phyloP scores from a whole-genome alignment of 2,888 invertebrate genomes.

The Apamea epomidion region DNA sequence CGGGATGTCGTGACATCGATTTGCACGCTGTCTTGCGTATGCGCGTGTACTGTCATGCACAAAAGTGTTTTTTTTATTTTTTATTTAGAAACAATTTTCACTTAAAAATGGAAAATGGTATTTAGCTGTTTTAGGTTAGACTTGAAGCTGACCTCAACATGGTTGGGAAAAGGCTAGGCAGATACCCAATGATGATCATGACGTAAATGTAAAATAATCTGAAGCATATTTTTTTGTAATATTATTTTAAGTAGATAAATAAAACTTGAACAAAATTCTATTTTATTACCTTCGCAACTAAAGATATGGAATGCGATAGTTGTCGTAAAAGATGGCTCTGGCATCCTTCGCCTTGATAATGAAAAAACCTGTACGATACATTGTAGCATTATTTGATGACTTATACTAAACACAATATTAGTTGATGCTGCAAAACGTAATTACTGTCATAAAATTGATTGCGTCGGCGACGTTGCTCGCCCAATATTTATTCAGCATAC shows the following conservation, averaged over 20 bases:
- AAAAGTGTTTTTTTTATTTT: constrained; percentile 25
- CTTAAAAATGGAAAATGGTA: neutral
- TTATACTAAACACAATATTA: constrained; percentile 55
- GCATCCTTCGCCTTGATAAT: constrained; percentile 18
- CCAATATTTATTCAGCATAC: constrained; percentile 47
- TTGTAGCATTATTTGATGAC: constrained; percentile 55
- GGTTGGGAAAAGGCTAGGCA: neutral
- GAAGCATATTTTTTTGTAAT: neutral
- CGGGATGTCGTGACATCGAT: constrained; percentile 73
- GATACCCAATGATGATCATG: neutral
- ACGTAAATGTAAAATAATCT: neutral
- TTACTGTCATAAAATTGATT: constrained; percentile 54
- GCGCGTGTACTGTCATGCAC: constrained; percentile 60
- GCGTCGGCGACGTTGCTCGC: constrained; percentile 23
- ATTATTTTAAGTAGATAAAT: neutral
- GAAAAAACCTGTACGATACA: constrained; percentile 35
- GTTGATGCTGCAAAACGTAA: constrained; percentile 39
- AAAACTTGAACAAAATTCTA: neutral
- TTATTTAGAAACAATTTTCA: neutral
- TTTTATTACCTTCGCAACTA: neutral
- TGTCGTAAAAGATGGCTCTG: neutral
- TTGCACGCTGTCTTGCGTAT: constrained; percentile 70
- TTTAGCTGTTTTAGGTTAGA: neutral
- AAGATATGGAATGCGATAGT: neutral
- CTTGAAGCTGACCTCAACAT: neutral